Conservation (phyloP, 2,888 invertebrate species). For the Drosophila neotestacea region DNA sequence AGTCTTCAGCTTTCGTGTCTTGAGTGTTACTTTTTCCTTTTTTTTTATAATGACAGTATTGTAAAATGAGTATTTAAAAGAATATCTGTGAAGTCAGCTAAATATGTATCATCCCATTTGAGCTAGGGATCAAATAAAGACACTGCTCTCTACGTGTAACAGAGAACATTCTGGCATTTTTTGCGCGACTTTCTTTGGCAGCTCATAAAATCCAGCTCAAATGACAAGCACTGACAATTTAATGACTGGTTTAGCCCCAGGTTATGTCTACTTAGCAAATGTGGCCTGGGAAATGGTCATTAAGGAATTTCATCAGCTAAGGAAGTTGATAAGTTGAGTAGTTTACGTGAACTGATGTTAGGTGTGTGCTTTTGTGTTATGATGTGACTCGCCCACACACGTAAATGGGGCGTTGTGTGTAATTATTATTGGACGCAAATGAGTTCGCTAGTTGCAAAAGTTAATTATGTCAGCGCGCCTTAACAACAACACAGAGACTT, state of each 20-base stretch:
- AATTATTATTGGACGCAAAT: conserved; percentile 39
- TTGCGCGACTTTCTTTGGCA: conserved; percentile 7
- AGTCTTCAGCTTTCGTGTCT: no score
- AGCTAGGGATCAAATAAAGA: background rate
- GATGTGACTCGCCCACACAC: conserved; percentile 27
- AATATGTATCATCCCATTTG: conserved; percentile 1
- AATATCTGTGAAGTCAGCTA: background rate
- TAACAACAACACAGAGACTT: conserved; percentile 38
- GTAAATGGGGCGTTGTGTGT: conserved; percentile 13
- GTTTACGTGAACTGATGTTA: background rate
- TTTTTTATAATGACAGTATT: no score
- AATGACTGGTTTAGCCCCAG: conserved; percentile 40
- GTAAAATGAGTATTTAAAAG: background rate
- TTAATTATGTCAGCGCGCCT: conserved; percentile 48
- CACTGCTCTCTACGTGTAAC: conserved; percentile 6
- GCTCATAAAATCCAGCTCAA: conserved; percentile 30
- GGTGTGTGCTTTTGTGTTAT: conserved; percentile 14
- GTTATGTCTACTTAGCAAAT: conserved; percentile 19
- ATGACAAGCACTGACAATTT: conserved; percentile 39
- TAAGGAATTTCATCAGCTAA: conserved; percentile 28
- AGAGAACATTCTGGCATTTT: conserved; percentile 9
- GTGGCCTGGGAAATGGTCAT: conserved; percentile 40
- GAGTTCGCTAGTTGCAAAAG: conserved; percentile 51
- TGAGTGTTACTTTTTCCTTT: no score
- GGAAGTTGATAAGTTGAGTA: conserved; percentile 44